These are phyloP conservation scores for Oreotrochilus melanogaster DNA, from an alignment of 2,113 vertebrate species.

Conservation along the genomic window DNA sequence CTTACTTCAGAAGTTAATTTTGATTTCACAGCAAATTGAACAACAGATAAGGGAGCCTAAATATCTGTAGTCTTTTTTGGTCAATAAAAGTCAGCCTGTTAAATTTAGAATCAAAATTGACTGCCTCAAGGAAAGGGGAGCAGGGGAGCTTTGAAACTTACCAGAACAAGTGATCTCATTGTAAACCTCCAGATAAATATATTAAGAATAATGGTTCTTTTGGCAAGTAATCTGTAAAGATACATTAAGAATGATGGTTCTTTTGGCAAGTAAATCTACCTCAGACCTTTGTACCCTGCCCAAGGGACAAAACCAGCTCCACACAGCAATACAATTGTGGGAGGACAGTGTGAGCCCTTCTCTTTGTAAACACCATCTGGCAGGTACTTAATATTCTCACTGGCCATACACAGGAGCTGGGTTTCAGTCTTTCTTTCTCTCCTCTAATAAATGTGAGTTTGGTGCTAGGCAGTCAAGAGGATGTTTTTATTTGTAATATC, in stretches of 20 bases:
- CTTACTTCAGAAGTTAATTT: background rate
- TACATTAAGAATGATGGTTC: background rate
- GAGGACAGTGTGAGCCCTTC: background rate
- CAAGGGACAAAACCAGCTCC: background rate
- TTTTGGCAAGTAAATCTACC: background rate
- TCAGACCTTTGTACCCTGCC: background rate
- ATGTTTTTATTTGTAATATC: background rate
- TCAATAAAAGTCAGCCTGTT: background rate
- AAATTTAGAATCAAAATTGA: background rate
- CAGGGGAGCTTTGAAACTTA: conserved; percentile 15
- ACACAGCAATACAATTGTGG: background rate
- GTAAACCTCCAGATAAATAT: background rate
- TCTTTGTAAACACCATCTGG: conserved; percentile 29
- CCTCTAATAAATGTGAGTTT: background rate
- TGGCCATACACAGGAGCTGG: background rate
- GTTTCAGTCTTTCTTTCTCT: background rate
- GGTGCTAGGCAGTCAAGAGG: background rate
- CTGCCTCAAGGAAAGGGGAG: background rate
- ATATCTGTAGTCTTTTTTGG: background rate
- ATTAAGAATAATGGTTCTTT: background rate
- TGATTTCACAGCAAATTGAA: background rate
- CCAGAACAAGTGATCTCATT: background rate
- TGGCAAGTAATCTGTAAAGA: background rate
- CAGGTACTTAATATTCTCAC: no score
- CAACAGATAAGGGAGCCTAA: background rate